Percentiles rank a stretch among this genome's conserved stretches.
These are phyloP conservation scores for Lagenorhynchus albirostris DNA, from an alignment of 2,113 vertebrate species.

Conservation along the genomic window DNA sequence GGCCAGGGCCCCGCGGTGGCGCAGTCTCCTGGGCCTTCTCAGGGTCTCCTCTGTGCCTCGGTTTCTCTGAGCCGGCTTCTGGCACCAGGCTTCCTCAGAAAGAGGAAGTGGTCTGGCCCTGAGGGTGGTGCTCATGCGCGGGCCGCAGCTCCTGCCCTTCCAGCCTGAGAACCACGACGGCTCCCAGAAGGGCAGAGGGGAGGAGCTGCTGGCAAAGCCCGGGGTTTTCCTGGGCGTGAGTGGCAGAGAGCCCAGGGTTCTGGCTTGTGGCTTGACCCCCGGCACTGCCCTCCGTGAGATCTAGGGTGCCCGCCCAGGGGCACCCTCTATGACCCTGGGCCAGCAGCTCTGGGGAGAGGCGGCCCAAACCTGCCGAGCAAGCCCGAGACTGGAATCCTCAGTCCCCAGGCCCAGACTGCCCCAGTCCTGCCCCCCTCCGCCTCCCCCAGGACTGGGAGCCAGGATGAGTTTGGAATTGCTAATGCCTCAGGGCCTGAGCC, in stretches of 20 bases:
- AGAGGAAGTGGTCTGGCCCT: neutral
- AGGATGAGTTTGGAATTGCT: neutral
- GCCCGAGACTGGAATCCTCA: neutral
- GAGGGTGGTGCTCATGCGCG: neutral
- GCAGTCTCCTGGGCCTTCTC: neutral
- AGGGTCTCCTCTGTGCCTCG: neutral
- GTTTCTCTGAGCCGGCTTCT: neutral
- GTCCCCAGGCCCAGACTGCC: neutral
- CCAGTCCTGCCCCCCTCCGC: neutral
- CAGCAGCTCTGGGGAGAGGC: neutral
- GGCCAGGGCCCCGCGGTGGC: rapidly evolving
- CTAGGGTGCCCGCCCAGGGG: neutral
- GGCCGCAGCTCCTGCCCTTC: neutral
- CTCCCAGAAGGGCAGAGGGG: neutral
- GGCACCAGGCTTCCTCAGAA: neutral
- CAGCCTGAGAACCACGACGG: neutral
- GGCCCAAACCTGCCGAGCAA: neutral
- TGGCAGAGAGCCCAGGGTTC: neutral
- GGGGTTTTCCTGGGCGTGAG: neutral
- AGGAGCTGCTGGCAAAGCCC: too few species aligned
- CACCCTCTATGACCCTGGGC: neutral
- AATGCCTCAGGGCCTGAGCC: neutral
- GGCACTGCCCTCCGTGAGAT: neutral
- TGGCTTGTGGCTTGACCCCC: neutral
- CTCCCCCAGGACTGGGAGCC: neutral